Evolutionary conservation across 2,113 vertebrate species (phyloP).

Genomic region (Clarias gariepinus): DNA sequence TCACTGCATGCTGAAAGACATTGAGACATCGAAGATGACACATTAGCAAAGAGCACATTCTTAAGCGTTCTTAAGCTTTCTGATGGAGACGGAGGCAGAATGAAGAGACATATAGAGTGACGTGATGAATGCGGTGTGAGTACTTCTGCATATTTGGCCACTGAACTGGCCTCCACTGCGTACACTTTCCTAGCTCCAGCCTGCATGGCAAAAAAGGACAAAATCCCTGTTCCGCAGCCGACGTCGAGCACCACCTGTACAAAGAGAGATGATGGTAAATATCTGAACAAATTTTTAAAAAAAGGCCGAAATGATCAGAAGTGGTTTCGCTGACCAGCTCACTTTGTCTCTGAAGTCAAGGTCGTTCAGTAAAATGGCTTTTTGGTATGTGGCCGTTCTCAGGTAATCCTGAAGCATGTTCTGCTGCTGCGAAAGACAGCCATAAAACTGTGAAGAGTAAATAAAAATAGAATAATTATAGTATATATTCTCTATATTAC

Average conservation of each 20-base stretch:
- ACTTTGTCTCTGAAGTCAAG: constrained; percentile 81
- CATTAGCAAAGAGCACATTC: neutral
- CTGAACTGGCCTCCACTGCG: constrained; percentile 73
- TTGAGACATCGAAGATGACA: neutral
- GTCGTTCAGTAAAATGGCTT: constrained; percentile 76
- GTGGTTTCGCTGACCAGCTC: constrained; percentile 26
- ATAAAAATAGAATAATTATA: constrained; percentile 7
- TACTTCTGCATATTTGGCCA: constrained; percentile 73
- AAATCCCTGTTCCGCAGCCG: constrained; percentile 77
- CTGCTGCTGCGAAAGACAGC: constrained; percentile 77
- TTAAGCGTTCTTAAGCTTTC: neutral
- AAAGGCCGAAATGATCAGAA: neutral
- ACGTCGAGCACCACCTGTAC: constrained; percentile 78
- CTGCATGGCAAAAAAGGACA: constrained; percentile 80
- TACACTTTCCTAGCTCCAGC: constrained; percentile 77
- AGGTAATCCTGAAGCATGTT: constrained; percentile 78
- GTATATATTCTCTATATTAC: neutral
- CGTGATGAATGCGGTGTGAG: neutral
- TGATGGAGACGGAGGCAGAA: neutral
- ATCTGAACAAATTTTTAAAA: neutral
- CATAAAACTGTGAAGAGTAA: constrained; percentile 68
- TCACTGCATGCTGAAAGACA: constrained; percentile 14
- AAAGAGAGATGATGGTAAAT: neutral
- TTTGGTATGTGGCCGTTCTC: constrained; percentile 77
- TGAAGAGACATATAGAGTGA: neutral